A percentile compares a stretch with the other conserved stretches of the same genome.
Evolutionary conservation across 2,888 invertebrate genomes (phyloP).

Genomic region (Andrena minutula): DNA sequence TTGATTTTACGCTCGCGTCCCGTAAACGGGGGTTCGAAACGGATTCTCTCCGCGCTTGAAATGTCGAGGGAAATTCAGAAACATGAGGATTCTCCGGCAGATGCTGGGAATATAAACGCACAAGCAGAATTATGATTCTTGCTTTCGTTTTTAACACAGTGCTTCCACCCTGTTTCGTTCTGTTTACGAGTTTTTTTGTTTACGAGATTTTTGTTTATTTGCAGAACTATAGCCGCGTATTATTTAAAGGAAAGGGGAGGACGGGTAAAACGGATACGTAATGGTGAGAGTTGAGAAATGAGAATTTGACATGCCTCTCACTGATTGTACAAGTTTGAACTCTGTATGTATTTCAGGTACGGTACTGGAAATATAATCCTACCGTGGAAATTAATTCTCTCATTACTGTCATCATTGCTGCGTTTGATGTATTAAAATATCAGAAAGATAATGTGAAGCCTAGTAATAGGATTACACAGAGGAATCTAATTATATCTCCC

Average conservation of each 20-base stretch:
- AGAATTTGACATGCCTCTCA: no score
- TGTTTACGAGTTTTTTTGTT: no score
- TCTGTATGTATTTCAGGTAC: neutral
- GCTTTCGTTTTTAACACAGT: no score
- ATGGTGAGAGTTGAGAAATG: no score
- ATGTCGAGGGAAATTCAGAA: neutral
- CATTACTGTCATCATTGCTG: neutral
- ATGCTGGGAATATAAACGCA: neutral
- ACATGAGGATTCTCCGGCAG: neutral
- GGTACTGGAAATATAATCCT: neutral
- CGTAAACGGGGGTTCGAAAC: neutral
- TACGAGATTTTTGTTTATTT: no score
- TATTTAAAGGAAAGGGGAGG: no score
- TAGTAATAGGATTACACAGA: neutral
- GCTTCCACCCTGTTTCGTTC: no score
- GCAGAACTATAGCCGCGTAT: no score
- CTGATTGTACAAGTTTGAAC: neutral
- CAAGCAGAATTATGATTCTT: no score
- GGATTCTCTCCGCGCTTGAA: neutral
- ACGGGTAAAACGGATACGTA: no score
- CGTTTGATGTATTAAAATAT: conserved; percentile 5
- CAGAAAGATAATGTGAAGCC: neutral
- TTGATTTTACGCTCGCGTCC: neutral
- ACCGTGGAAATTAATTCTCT: neutral
- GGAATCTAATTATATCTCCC: neutral